These are phyloP conservation scores for Drosophila bunnanda DNA, from an alignment of 2,888 invertebrate genomes.

Conservation along the genomic window DNA sequence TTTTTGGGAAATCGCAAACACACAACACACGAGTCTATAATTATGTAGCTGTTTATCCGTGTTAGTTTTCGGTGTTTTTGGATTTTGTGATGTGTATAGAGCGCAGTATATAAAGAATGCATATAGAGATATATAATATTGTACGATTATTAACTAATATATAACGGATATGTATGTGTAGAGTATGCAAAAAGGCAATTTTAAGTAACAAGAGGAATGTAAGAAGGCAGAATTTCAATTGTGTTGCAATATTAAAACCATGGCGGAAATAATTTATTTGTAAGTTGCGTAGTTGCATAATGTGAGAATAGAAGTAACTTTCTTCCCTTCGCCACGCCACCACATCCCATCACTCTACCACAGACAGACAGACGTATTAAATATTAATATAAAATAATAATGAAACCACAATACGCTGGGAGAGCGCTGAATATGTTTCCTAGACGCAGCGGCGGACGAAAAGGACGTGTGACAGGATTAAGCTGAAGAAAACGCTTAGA, in stretches of 20 bases:
- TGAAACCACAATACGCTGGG: conserved; percentile 17
- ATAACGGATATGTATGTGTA: conserved; percentile 63
- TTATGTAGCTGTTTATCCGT: conserved; percentile 74
- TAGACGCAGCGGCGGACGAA: conserved; percentile 45
- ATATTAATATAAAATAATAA: conserved; percentile 17
- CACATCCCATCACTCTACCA: conserved; percentile 9
- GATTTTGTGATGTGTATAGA: conserved; percentile 74
- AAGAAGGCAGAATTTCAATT: conserved; percentile 51
- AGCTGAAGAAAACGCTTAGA: conserved; percentile 60
- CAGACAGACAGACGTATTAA: conserved; percentile 21
- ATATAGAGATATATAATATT: conserved; percentile 61
- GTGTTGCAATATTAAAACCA: conserved; percentile 71
- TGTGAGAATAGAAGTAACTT: conserved; percentile 36
- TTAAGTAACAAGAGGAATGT: conserved; percentile 44
- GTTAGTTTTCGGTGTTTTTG: conserved; percentile 77
- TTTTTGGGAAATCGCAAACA: conserved; percentile 29
- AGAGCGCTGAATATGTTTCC: conserved; percentile 63
- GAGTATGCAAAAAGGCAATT: conserved; percentile 65
- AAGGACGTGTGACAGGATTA: conserved; percentile 14
- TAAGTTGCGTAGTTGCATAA: conserved; percentile 65
- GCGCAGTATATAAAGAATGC: conserved; percentile 56
- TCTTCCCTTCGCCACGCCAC: conserved; percentile 1
- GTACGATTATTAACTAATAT: conserved; percentile 73
- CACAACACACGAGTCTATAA: conserved; percentile 49
- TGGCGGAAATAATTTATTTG: conserved; percentile 45